phyloP scores from a whole-genome alignment of 2,797 vertebrate genomes.

The Synanceia verrucosa region DNA sequence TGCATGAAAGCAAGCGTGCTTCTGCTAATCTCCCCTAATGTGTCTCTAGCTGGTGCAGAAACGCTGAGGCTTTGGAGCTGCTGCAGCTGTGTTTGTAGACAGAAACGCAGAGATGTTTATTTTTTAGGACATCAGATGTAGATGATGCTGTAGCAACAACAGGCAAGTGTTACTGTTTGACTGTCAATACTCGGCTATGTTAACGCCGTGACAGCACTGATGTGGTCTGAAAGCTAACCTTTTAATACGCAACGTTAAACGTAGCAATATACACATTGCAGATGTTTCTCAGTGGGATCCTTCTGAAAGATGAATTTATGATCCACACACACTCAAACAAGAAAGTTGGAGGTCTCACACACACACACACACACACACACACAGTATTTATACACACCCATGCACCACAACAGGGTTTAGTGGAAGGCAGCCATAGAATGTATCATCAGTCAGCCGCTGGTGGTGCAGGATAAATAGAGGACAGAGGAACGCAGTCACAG shows the following conservation, averaged over 20 bases:
- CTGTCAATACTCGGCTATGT: slow-evolving; percentile 29
- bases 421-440: slow-evolving; percentile 59
- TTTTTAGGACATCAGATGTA: slow-evolving; percentile 13
- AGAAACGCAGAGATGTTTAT: slow-evolving; percentile 7
- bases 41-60: background rate
- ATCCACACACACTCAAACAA: slow-evolving; percentile 38
- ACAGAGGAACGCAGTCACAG: slow-evolving; percentile 59
- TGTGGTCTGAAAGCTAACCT: slow-evolving; percentile 56
- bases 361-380: slow-evolving; percentile 27
- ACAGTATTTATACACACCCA: slow-evolving; percentile 20
- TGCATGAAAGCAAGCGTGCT: background rate
- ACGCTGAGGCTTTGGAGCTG: background rate
- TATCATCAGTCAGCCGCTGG: slow-evolving; percentile 62
- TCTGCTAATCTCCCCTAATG: background rate
- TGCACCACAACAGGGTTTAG: slow-evolving; percentile 40
- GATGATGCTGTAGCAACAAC: background rate
- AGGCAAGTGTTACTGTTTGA: slow-evolving; percentile 13
- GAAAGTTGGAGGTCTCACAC: no score
- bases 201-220: slow-evolving; percentile 25
- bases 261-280: slow-evolving; percentile 41
- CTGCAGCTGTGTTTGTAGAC: slow-evolving; percentile 1
- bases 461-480: slow-evolving; percentile 58
- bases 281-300: slow-evolving; percentile 56
- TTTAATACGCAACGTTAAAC: slow-evolving; percentile 26
- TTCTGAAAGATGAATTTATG: slow-evolving; percentile 50